phyloP scores from a whole-genome alignment of 2,797 vertebrate genomes.

The Chrysocyon brachyurus region DNA sequence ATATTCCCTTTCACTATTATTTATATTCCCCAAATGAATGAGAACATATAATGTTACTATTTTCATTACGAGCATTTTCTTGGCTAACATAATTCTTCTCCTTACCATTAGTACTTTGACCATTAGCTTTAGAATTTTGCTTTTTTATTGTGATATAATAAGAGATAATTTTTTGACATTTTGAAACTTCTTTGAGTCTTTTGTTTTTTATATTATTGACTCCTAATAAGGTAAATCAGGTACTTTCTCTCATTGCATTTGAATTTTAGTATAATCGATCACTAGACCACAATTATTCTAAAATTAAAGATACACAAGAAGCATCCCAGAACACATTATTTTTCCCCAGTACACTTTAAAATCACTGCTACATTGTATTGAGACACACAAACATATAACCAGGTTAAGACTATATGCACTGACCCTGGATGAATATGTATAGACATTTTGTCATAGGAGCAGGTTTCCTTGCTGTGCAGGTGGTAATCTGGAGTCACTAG shows the following conservation, averaged over 20 bases:
- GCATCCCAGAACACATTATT: neutral
- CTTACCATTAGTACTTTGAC: neutral
- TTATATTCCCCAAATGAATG: too few relatives aligned
- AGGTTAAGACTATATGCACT: accelerated
- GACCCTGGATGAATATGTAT: too few relatives aligned
- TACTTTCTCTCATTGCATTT: neutral
- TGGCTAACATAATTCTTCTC: neutral
- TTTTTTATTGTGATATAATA: neutral
- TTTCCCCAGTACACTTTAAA: neutral
- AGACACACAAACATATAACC: neutral
- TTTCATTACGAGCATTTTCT: neutral
- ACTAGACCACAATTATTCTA: neutral
- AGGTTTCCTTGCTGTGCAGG: neutral
- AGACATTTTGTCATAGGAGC: neutral
- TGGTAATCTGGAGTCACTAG: neutral
- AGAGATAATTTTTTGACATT: neutral
- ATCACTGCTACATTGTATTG: neutral
- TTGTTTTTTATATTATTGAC: neutral
- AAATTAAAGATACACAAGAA: neutral
- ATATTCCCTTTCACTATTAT: too few relatives aligned
- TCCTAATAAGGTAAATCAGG: neutral
- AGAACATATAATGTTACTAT: neutral
- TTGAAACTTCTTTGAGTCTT: neutral
- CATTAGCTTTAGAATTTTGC: neutral
- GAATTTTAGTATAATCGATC: neutral